Evolutionary conservation across 2,888 invertebrate genomes (phyloP), one percentile per base, ranked within the genome.

Genomic region (Carabus problematicus): DNA sequence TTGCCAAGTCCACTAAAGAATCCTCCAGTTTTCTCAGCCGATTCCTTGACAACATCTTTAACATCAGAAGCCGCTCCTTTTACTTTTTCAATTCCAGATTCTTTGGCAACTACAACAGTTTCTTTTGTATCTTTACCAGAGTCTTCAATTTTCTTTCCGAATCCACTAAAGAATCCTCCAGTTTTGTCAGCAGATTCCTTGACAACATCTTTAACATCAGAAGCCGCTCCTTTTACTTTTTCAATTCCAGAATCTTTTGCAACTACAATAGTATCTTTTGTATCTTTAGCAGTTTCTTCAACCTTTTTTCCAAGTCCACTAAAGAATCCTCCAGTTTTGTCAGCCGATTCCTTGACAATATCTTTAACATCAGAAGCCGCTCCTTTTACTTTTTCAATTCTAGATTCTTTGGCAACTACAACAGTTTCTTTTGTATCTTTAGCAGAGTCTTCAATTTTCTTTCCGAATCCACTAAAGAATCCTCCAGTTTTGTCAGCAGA

Each of bases 81-180:
- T 43, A 43, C 9, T 41, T 41, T 40, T 3, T 71, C 29, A 7
- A 11, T 42, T 1, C 11, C 43, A 55, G 62, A 45, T 12, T 59
- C 59, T 14, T 8, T 11, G 49, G 42, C 47, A 19, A 9, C 12
- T 39, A 12, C 19, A 12, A 29, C 42, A 40, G 16, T 14, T 3
- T 54, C 52, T 14, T 71, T 66, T 8, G 74, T 73, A 61, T 76
- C 77, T 39, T 76, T 74, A 7, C 76, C 75, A 49, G 75, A 71
- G 69, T 74, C 73, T 18, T 75, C 74, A 11, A 75, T 74, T 64
- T 76, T 74, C 19, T 72, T 73, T 41, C 75, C 73, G 6, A 74
- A 64, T 18, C 74, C 73, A 14, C 73, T 73, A 16, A 75, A 71
- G 47, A 74, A 68, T 19, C 71, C 73, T 8, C 72, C 70, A 8